phyloP scores from a whole-genome alignment of 2,113 vertebrate genomes.

The Phalacrocorax brasilianus region DNA sequence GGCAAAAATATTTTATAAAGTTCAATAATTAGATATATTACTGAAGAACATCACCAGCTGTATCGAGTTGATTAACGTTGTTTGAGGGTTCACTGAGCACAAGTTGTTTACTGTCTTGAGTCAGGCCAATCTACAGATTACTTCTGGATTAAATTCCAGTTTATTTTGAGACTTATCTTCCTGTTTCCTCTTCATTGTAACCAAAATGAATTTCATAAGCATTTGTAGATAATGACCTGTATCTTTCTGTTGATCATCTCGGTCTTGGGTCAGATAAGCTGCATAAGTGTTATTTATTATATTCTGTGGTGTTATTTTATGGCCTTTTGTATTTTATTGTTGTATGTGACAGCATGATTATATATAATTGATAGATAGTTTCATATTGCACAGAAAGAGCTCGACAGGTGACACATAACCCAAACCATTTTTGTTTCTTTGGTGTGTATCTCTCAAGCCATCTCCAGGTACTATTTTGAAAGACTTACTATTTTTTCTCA shows the following conservation, averaged over 20 bases:
- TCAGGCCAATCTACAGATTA: neutral
- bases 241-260: neutral
- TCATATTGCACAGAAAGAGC: neutral
- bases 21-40: neutral
- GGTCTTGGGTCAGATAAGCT: neutral
- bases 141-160: constrained; percentile 6
- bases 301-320: constrained; percentile 15
- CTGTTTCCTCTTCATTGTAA: constrained; percentile 1
- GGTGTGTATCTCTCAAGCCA: neutral
- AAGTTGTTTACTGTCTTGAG: neutral
- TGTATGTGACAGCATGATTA: constrained; percentile 31
- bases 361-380: constrained; percentile 31
- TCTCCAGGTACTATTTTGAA: neutral
- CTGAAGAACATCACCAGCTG: neutral
- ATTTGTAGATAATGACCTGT: constrained; percentile 42
- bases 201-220: constrained; percentile 24
- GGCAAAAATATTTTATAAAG: neutral
- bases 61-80: neutral
- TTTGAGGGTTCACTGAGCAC: neutral
- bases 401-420: neutral
- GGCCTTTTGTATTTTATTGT: constrained; percentile 21
- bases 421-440: neutral
- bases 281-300: neutral
- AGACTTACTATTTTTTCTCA: neutral
- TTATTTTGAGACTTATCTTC: constrained; percentile 32